These are phyloP conservation scores for Myocastor coypus DNA, from an alignment of 2,113 vertebrate genomes.

Conservation along the genomic window DNA sequence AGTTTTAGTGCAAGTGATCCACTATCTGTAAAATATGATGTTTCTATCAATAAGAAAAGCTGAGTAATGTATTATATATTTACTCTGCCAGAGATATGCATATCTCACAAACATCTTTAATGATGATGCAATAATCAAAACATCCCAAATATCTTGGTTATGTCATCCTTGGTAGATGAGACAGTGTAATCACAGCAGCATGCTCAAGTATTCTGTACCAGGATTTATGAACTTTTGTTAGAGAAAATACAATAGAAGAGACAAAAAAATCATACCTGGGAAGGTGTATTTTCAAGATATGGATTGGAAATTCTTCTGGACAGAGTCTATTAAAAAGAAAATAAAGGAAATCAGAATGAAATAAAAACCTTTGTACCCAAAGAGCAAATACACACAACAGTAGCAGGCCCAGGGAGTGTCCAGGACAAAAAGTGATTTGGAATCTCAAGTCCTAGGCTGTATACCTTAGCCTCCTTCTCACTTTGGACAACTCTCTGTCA, in stretches of 20 bases:
- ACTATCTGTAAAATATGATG: not conserved
- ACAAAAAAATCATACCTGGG: slow-evolving; percentile 85
- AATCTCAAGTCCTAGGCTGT: not conserved
- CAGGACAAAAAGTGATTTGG: not conserved
- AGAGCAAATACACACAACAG: not conserved
- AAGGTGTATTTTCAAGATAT: slow-evolving; percentile 87
- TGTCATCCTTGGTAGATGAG: not conserved
- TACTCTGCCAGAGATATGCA: not conserved
- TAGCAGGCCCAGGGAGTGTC: too few species aligned
- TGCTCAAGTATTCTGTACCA: not conserved
- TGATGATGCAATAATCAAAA: not conserved
- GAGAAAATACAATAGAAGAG: not conserved
- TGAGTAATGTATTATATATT: not conserved
- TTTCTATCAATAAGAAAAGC: not conserved
- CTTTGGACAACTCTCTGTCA: not conserved
- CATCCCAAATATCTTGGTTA: not conserved
- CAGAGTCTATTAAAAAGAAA: slow-evolving; percentile 82
- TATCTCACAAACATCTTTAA: not conserved
- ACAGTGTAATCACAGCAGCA: accelerated
- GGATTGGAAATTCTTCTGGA: slow-evolving; percentile 90
- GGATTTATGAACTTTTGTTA: not conserved
- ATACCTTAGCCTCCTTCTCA: not conserved
- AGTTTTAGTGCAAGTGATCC: not conserved
- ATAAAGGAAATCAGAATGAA: slow-evolving; percentile 46
- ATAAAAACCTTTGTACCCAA: not conserved